phyloP scores from a whole-genome alignment of 2,797 vertebrate species.

The Hydrocynus forskahlii region DNA sequence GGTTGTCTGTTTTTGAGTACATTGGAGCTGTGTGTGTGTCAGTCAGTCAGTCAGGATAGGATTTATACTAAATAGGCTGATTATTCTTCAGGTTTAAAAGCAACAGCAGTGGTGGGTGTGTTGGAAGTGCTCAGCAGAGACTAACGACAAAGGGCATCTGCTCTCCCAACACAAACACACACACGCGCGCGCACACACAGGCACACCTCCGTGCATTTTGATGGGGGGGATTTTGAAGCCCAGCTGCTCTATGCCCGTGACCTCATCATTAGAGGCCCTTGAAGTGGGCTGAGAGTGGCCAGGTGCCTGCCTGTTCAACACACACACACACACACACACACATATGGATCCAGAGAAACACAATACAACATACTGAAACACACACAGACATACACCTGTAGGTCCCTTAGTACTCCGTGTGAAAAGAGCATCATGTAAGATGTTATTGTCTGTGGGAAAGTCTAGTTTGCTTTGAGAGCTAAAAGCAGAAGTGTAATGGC shows the following conservation, averaged over 20 bases:
- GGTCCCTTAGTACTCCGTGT: not conserved
- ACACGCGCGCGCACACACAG: too few species aligned
- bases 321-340: not conserved
- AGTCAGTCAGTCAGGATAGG: not conserved
- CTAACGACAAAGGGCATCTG: conserved; percentile 18
- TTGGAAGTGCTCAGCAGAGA: conserved; percentile 17
- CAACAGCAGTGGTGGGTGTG: not conserved
- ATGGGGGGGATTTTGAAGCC: conserved; percentile 50
- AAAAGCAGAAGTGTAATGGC: not conserved
- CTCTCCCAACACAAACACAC: not conserved
- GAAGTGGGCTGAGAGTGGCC: conserved; percentile 53
- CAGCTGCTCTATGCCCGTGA: conserved; percentile 72
- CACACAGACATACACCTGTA: not conserved
- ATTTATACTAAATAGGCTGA: not conserved
- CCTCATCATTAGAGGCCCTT: conserved; percentile 56
- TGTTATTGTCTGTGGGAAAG: not conserved
- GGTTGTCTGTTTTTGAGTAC: not conserved
- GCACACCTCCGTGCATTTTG: not conserved
- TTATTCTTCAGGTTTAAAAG: conserved; percentile 19
- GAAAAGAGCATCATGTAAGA: not conserved
- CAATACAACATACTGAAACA: not conserved
- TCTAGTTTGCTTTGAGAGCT: not conserved
- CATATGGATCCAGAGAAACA: not conserved
- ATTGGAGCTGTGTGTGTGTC: not conserved
- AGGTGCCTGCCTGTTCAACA: conserved; percentile 69